These are phyloP conservation scores for Galemys pyrenaicus DNA, from an alignment of 2,113 vertebrate species.

Conservation along the genomic window DNA sequence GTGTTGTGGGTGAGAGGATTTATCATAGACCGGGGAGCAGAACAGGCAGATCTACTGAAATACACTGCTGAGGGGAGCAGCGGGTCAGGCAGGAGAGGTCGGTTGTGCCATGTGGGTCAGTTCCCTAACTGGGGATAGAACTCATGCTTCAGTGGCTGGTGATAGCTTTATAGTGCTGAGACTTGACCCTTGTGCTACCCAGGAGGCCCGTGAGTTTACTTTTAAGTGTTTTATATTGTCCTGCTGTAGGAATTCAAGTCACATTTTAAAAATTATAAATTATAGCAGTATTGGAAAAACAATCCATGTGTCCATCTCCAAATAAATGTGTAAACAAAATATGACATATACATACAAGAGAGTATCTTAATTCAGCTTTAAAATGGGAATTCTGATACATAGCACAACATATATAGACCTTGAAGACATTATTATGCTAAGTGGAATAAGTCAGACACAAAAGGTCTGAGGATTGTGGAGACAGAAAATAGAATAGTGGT, in stretches of 20 bases:
- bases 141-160: too few species aligned
- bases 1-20: too few species aligned
- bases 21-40: too few species aligned
- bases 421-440: constrained; percentile 13
- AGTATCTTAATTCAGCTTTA: constrained; percentile 35
- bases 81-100: too few species aligned
- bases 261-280: constrained; percentile 41
- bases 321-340: constrained; percentile 33
- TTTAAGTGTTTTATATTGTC: constrained; percentile 24
- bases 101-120: too few species aligned
- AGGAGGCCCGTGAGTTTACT: too few species aligned
- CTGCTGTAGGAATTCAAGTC: constrained; percentile 4
- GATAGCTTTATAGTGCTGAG: too few species aligned
- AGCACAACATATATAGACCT: background rate
- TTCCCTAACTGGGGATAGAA: too few species aligned
- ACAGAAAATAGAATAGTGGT: background rate
- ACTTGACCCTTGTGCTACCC: too few species aligned
- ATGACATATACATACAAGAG: background rate
- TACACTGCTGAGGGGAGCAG: too few species aligned
- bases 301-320: background rate
- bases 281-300: background rate
- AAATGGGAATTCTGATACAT: constrained; percentile 32
- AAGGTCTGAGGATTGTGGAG: background rate
- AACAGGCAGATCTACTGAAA: too few species aligned
- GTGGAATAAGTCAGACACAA: constrained; percentile 33